These are phyloP conservation scores for Coenonympha arcania DNA, from an alignment of 2,888 invertebrate species.

Conservation along the genomic window DNA sequence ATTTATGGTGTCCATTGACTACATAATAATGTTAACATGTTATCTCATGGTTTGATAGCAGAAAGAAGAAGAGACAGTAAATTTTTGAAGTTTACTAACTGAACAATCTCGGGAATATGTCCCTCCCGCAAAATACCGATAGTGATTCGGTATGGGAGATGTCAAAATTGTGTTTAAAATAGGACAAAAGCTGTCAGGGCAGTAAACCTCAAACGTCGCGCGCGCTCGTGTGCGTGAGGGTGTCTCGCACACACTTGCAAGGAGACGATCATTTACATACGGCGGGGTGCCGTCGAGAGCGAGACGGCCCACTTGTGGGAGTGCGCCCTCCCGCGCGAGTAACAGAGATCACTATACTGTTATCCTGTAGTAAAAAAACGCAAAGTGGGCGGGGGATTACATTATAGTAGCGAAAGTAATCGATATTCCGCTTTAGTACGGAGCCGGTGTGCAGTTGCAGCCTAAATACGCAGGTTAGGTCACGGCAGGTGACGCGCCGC, in stretches of 20 bases:
- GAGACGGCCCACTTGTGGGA: constrained; percentile 46
- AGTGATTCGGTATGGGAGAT: constrained; percentile 25
- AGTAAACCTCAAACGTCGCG: constrained; percentile 64
- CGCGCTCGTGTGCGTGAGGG: constrained; percentile 46
- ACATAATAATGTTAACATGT: no score
- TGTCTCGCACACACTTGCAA: constrained; percentile 52
- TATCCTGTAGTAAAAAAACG: constrained; percentile 69
- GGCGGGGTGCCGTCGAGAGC: constrained; percentile 51
- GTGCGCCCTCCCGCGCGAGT: constrained; percentile 43
- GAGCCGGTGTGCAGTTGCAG: constrained; percentile 70
- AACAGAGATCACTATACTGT: constrained; percentile 69
- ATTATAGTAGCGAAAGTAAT: constrained; percentile 77
- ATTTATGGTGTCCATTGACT: no score
- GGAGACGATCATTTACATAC: constrained; percentile 75
- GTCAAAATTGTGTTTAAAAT: constrained; percentile 66
- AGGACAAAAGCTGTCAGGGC: constrained; percentile 70
- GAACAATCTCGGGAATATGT: no score
- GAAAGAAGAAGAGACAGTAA: no score
- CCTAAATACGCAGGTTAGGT: constrained; percentile 66
- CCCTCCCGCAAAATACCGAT: constrained; percentile 17
- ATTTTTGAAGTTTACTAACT: no score
- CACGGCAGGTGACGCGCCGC: constrained; percentile 38
- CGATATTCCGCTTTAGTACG: constrained; percentile 75
- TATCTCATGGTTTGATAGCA: no score
- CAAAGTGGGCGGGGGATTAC: constrained; percentile 76